phyloP scores from a whole-genome alignment of 2,888 invertebrate genomes.

The Merodon equestris region DNA sequence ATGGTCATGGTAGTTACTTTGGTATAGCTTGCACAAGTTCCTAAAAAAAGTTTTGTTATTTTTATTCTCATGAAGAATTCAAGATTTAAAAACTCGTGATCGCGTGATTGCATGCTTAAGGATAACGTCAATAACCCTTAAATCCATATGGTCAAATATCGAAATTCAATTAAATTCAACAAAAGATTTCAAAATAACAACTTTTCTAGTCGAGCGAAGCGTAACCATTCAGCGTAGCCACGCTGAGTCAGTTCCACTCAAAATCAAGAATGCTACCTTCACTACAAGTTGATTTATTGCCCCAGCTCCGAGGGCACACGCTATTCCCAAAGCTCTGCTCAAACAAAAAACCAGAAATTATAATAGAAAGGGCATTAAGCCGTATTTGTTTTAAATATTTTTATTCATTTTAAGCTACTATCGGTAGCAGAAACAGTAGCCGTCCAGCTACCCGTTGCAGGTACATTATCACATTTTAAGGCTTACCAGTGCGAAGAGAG shows the following conservation, averaged over 20 bases:
- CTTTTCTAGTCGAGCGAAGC: constrained; percentile 50
- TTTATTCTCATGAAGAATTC: no score
- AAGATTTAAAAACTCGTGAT: no score
- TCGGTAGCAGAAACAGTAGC: constrained; percentile 29
- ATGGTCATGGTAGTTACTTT: no score
- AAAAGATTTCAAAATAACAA: constrained; percentile 4
- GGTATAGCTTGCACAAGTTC: no score
- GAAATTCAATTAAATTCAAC: no score
- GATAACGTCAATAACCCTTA: no score
- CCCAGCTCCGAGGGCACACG: not conserved
- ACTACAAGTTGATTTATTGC: constrained; percentile 8
- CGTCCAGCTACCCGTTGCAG: constrained; percentile 6
- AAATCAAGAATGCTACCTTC: constrained; percentile 16
- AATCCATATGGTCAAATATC: no score
- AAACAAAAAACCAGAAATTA: no score
- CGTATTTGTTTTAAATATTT: constrained; percentile 17
- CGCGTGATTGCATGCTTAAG: no score
- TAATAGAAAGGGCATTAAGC: no score
- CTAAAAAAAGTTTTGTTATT: no score
- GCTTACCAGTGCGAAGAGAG: constrained; percentile 44
- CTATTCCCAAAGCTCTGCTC: no score
- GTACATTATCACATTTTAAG: not conserved
- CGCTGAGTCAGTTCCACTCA: not conserved
- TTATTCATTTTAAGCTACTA: constrained; percentile 24
- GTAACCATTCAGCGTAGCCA: constrained; percentile 1